A percentile compares a stretch with the other conserved stretches of the same genome.
Evolutionary conservation across 2,797 vertebrate species (phyloP).

Genomic region (Halcyon chelicuti): DNA sequence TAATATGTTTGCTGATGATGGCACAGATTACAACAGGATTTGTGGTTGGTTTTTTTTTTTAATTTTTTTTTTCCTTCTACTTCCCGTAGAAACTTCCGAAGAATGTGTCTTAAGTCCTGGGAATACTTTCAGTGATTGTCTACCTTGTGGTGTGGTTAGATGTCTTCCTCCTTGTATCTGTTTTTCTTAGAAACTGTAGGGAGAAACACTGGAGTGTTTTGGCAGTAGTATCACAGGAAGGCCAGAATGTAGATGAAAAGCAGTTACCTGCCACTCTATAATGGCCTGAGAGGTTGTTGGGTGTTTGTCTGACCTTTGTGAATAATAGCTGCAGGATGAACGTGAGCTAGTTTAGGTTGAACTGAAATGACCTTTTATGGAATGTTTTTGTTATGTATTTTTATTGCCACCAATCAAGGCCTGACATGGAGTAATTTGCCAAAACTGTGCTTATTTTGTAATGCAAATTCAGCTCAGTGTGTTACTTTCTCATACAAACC

Average conservation of each 20-base stretch:
- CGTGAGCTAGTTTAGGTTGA: not conserved
- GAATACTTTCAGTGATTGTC: not conserved
- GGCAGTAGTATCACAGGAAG: not conserved
- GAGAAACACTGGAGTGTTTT: not conserved
- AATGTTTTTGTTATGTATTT: not conserved
- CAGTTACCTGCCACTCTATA: not conserved
- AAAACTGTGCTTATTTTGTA: not conserved
- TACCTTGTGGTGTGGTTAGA: not conserved
- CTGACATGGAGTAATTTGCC: not conserved
- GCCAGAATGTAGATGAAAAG: not conserved
- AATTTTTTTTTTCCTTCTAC: too few relatives aligned
- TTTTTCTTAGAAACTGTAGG: not conserved
- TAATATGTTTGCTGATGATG: too few relatives aligned
- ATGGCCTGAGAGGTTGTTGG: not conserved
- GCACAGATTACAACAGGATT: too few relatives aligned
- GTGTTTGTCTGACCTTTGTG: not conserved
- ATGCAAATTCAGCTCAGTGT: not conserved
- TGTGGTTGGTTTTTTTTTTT: not conserved
- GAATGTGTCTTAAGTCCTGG: not conserved
- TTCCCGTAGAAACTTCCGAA: not conserved
- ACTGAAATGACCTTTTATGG: not conserved
- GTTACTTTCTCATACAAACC: not conserved
- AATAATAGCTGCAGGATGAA: not conserved
- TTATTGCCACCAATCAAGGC: not conserved
- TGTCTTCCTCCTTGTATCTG: not conserved